Base-by-base conservation (phyloP, 2,113 vertebrate genomes). In the Gallinago paraguaiae region DNA sequence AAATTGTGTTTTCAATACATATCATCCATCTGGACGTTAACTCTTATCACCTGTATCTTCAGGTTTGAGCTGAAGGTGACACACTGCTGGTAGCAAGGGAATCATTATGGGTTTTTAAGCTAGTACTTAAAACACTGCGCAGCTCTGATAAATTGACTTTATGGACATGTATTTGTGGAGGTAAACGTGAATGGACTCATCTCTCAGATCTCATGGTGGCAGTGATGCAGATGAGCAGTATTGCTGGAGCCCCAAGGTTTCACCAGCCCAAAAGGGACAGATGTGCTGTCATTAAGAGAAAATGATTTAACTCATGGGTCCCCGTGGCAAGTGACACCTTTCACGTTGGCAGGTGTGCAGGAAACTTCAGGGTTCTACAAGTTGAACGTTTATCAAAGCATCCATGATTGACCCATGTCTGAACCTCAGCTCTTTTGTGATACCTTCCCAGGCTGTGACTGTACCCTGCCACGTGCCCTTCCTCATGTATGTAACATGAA, bases 1-100 rank as follows among this genome's bases (percentile, higher is more conserved):
- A 86, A 88, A 68, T 67, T 76, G 46, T 88, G 67, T 86, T 91
- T 96, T 86, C 84, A 76, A 46, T 90, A 27, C 25, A 16, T 82
- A 45, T 31, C 75, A 56, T 46, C 82, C 68, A 83, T 75, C 60
- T 95, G 87, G 74, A 79, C 5, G 16, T 50, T 45, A 69, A 68
- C 31, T 78, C 90, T 68, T 63, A 87, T 82, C 83, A 93, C 70
- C 84, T 80, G 3, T 51, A 11, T 33, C 72, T 71, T 89, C 78
- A 89, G 70, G 70, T 76, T 45, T 77, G 56, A 68, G 82, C 54
- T 91, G 65, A 91, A 82, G 53, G 45, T 48, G 35, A 17, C 41
- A 48, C 53, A 35, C 12, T 65, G 28, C 60, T 72, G 25, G 39
- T 39, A 96, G n/a, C 28, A 69, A 76, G 45, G n/a, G 82, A 61